Base-by-base conservation (phyloP, 2,888 invertebrate genomes). In the Leptothorax acervorum region DNA sequence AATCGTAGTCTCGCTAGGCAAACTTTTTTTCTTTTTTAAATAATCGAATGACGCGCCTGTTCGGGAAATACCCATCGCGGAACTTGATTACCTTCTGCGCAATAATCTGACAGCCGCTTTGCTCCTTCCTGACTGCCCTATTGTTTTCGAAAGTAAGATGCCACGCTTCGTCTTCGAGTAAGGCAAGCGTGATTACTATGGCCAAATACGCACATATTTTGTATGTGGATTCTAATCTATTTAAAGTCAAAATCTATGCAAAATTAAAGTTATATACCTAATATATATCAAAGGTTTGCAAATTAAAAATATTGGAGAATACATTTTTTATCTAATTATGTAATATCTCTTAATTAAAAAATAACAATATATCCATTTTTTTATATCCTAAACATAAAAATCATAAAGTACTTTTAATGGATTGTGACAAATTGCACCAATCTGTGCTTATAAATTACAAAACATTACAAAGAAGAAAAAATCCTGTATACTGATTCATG, bases 21-120 rank as follows among this genome's bases (percentile, higher is more conserved):
- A 79, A 88, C 66, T 79, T 35, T 35, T 79, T 86, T 83, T 65
- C 11, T 71, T 79, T 53, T 71, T 42, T 62, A 62, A 60, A 45
- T 74, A 62, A 51, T 75, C 53, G 70, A 62, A 60, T 87, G 87
- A 90, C 86, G 90, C 86, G 55, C 42, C 48, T 68, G 65, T 78
- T 83, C 60, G 87, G 92, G 92, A 89, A 92, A 92, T 91, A 89
- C 92, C 92, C 92, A 87, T 85, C 82, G 85, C 87, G 87, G 88
- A 92, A 91, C 90, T 92, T 90, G 89, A 89, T 92, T 88, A 87
- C 87, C 91, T 91, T 90, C 90, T 90, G 79, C 89, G 88, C 82
- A 86, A 89, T 87, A 88, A 88, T 82, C 84, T 15, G 74, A 71
- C 73, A 85, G 65, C 60, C 63, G 71, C 74, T 82, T 70, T 68